Evolutionary conservation across 2,113 vertebrate genomes (phyloP).

Genomic region (Nibea coibor): DNA sequence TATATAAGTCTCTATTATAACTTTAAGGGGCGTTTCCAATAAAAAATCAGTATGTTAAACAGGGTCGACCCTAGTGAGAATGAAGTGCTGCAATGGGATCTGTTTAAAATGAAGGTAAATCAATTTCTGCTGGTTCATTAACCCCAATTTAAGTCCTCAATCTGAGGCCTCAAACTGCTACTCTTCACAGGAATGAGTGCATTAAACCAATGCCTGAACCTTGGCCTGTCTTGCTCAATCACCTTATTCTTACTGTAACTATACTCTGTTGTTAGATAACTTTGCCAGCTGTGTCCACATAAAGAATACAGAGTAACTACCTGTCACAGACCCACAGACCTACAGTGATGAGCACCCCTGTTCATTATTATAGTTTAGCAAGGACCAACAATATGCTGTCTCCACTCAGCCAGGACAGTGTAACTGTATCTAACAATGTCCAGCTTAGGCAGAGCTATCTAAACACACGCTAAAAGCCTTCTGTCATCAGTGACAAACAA

Average conservation of each 20-base stretch:
- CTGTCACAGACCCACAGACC: neutral
- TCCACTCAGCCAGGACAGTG: neutral
- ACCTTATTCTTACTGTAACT: neutral
- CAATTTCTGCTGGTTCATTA: constrained; percentile 33
- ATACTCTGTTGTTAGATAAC: neutral
- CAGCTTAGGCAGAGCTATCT: neutral
- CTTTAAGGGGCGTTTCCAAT: neutral
- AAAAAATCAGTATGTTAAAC: neutral
- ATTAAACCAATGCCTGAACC: neutral
- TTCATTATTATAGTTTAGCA: neutral
- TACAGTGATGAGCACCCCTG: neutral
- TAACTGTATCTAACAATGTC: neutral
- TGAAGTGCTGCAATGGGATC: neutral
- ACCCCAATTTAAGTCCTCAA: neutral
- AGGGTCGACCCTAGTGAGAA: neutral
- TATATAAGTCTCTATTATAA: neutral
- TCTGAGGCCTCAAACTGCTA: neutral
- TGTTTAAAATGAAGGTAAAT: constrained; percentile 1
- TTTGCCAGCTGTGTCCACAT: neutral
- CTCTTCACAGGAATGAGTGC: constrained; percentile 9
- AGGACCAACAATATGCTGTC: neutral
- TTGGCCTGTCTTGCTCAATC: neutral
- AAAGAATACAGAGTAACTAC: neutral
- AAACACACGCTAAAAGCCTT: neutral
- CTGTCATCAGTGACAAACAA: neutral